Evolutionary conservation across 2,797 vertebrate species (phyloP).

Genomic region (Adrianichthys oophorus): DNA sequence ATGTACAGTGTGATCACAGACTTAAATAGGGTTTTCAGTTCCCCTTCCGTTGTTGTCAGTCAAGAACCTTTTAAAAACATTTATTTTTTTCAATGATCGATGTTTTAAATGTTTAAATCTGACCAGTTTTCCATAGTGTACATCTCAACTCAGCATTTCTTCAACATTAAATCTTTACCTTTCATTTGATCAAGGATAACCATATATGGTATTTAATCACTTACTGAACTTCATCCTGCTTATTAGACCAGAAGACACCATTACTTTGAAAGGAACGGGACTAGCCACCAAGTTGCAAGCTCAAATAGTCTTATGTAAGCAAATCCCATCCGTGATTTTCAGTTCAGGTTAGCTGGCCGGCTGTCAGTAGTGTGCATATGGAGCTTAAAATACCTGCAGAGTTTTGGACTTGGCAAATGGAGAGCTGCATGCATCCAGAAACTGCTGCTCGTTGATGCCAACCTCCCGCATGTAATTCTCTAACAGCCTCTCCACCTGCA

Average conservation of each 20-base stretch:
- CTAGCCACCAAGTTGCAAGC: not conserved
- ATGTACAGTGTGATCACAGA: no score
- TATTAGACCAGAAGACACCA: not conserved
- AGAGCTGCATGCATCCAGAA: slow-evolving; percentile 90
- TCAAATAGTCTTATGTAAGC: slow-evolving; percentile 28
- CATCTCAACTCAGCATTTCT: no score
- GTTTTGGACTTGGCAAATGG: slow-evolving; percentile 89
- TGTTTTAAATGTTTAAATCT: no score
- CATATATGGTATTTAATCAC: no score
- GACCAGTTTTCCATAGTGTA: no score
- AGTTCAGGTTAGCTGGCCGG: slow-evolving; percentile 37
- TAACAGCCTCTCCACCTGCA: slow-evolving; percentile 91
- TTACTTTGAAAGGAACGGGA: not conserved
- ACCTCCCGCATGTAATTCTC: slow-evolving; percentile 94
- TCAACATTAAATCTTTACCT: no score
- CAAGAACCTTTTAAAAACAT: no score
- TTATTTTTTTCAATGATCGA: no score
- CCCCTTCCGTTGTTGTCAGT: no score
- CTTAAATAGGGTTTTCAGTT: no score
- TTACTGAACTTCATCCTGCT: not conserved
- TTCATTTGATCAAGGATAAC: no score
- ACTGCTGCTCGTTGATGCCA: slow-evolving; percentile 95
- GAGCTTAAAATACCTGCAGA: slow-evolving; percentile 82
- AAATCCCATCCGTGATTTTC: slow-evolving; percentile 35
- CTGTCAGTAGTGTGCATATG: slow-evolving; percentile 10